Conservation (phyloP, 1,140 invertebrate species). For the Mesaphorura yosii region DNA sequence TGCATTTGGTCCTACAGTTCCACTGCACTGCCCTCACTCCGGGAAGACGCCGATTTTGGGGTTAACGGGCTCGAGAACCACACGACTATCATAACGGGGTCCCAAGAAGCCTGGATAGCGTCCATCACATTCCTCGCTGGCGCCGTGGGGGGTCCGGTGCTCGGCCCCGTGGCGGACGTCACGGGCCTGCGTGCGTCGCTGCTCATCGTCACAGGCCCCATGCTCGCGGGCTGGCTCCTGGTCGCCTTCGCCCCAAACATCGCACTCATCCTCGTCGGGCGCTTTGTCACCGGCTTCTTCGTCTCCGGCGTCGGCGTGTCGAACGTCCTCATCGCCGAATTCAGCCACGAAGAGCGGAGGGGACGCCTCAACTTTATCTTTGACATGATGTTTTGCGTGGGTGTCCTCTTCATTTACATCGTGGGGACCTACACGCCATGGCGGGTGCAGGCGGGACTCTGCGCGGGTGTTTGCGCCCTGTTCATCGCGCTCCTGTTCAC, state of each 20-base stretch:
- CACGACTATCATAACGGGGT: background rate
- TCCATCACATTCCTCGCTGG: constrained; percentile 12
- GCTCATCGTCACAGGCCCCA: constrained; percentile 34
- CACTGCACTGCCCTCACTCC: constrained; percentile 7
- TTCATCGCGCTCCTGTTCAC: background rate
- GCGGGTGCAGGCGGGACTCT: background rate
- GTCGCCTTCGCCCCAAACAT: constrained; percentile 29
- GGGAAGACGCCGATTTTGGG: background rate
- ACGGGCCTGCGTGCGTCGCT: constrained; percentile 41
- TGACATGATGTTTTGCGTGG: constrained; percentile 6
- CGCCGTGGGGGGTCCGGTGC: constrained; percentile 1
- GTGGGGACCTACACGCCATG: constrained; percentile 4
- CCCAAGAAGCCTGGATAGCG: constrained; percentile 4
- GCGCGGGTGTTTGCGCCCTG: background rate
- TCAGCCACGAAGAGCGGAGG: constrained; percentile 35
- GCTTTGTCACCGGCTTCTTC: constrained; percentile 37
- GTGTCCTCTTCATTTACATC: constrained; percentile 1
- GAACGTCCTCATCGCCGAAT: constrained; percentile 38
- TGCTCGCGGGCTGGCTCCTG: constrained; percentile 35
- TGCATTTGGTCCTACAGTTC: constrained; percentile 4
- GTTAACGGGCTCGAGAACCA: no score
- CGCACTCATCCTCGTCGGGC: constrained; percentile 32
- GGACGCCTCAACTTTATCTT: constrained; percentile 32
- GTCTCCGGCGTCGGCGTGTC: constrained; percentile 48
- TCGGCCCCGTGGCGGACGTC: constrained; percentile 44